These are phyloP conservation scores for Bothrops jararaca DNA, from an alignment of 2,113 vertebrate genomes.

Conservation along the genomic window DNA sequence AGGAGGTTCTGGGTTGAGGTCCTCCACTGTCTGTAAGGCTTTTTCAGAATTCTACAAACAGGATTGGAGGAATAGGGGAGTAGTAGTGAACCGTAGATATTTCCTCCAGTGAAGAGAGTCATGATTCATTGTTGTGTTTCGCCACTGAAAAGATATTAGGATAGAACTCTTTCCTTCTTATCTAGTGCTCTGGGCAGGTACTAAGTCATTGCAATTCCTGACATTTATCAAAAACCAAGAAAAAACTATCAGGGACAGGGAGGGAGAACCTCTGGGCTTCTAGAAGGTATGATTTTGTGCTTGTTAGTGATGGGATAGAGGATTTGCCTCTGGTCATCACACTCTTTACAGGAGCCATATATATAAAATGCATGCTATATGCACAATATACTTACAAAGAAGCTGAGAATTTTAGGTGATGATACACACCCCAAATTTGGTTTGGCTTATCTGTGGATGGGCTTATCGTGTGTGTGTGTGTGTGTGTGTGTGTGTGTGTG, in stretches of 20 bases:
- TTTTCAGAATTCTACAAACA: neutral
- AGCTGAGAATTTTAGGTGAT: neutral
- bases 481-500: no score
- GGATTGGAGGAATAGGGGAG: neutral
- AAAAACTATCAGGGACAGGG: neutral
- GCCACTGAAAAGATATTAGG: neutral
- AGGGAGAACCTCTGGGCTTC: neutral
- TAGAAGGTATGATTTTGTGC: neutral
- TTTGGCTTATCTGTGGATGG: neutral
- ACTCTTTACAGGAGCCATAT: neutral
- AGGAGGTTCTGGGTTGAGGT: neutral
- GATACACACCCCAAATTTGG: neutral
- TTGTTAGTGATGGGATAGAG: neutral
- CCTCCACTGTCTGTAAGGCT: neutral
- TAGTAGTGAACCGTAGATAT: neutral
- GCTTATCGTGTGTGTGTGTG: neutral
- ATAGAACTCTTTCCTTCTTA: neutral
- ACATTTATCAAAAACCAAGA: neutral
- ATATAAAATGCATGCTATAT: neutral
- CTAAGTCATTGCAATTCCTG: no score
- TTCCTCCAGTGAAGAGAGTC: neutral
- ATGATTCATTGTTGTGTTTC: neutral
- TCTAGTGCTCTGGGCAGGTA: neutral
- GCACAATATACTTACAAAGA: neutral
- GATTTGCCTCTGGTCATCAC: neutral